Evolutionary conservation across 2,113 vertebrate species (phyloP).

Genomic region (Ondatra zibethicus): DNA sequence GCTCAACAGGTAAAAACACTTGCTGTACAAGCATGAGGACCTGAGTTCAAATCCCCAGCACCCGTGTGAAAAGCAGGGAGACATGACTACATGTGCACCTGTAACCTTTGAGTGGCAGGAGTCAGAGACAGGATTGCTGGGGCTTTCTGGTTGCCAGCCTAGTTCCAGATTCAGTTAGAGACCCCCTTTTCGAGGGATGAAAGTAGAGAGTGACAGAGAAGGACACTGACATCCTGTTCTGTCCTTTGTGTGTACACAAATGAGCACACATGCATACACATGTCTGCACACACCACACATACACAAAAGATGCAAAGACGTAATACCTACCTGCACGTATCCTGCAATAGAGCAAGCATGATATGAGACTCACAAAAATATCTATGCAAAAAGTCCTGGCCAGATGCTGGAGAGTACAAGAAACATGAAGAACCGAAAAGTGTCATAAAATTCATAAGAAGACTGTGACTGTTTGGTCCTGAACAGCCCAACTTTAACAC

Average conservation of each 20-base stretch:
- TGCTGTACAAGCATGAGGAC: neutral
- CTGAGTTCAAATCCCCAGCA: neutral
- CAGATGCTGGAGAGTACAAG: neutral
- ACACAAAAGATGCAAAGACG: neutral
- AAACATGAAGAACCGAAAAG: conserved; percentile 6
- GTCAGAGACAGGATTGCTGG: neutral
- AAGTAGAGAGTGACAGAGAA: neutral
- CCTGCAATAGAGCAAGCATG: neutral
- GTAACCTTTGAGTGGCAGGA: neutral
- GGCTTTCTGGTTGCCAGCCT: neutral
- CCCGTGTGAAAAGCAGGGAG: neutral
- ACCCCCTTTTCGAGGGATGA: neutral
- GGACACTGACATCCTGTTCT: neutral
- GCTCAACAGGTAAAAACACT: neutral
- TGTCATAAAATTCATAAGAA: neutral
- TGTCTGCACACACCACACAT: neutral
- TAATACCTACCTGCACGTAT: neutral
- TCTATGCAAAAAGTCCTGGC: neutral
- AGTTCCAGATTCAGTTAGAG: neutral
- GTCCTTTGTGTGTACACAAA: neutral
- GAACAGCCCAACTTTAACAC: neutral
- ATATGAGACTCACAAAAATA: neutral
- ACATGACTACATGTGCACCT: neutral
- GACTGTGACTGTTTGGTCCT: neutral
- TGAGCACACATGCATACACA: neutral